Percentiles rank a stretch among this genome's conserved stretches.
Conservation (phyloP, 2,888 invertebrate genomes). For the Silvanus unidentatus region DNA sequence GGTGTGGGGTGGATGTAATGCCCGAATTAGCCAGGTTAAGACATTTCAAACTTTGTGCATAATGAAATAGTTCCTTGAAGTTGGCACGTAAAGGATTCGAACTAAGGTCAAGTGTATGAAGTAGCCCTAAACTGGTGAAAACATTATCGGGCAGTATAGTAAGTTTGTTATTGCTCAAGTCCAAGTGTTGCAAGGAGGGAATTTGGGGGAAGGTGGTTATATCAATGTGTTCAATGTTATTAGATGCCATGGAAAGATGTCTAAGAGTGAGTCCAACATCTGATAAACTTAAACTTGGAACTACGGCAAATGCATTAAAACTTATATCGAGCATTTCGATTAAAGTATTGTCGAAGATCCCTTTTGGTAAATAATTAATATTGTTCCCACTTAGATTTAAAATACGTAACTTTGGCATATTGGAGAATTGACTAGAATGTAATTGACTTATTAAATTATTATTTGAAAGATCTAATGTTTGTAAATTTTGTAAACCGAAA, state of each 20-base stretch:
- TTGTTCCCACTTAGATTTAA: slow-evolving; percentile 68
- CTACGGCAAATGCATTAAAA: slow-evolving; percentile 70
- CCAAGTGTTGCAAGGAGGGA: slow-evolving; percentile 69
- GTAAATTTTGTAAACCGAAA: slow-evolving; percentile 65
- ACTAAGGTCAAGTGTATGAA: slow-evolving; percentile 74
- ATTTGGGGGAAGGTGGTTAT: slow-evolving; percentile 81
- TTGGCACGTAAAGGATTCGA: slow-evolving; percentile 77
- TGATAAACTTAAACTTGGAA: slow-evolving; percentile 70
- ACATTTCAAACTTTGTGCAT: slow-evolving; percentile 73
- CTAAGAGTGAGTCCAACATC: slow-evolving; percentile 75
- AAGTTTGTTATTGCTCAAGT: slow-evolving; percentile 73
- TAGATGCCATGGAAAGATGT: slow-evolving; percentile 70
- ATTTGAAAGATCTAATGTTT: slow-evolving; percentile 71
- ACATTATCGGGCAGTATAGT: slow-evolving; percentile 84
- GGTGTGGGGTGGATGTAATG: slow-evolving; percentile 67
- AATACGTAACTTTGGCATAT: slow-evolving; percentile 66
- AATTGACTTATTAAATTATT: slow-evolving; percentile 72
- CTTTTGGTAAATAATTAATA: slow-evolving; percentile 67
- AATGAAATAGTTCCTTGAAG: slow-evolving; percentile 81
- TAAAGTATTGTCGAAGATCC: slow-evolving; percentile 72
- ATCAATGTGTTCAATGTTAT: slow-evolving; percentile 80
- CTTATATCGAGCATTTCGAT: slow-evolving; percentile 76
- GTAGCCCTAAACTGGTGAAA: slow-evolving; percentile 72
- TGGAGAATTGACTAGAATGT: slow-evolving; percentile 74
- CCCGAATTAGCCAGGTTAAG: slow-evolving; percentile 73